Conservation (phyloP, 2,113 vertebrate species). For the Vombatus ursinus region DNA sequence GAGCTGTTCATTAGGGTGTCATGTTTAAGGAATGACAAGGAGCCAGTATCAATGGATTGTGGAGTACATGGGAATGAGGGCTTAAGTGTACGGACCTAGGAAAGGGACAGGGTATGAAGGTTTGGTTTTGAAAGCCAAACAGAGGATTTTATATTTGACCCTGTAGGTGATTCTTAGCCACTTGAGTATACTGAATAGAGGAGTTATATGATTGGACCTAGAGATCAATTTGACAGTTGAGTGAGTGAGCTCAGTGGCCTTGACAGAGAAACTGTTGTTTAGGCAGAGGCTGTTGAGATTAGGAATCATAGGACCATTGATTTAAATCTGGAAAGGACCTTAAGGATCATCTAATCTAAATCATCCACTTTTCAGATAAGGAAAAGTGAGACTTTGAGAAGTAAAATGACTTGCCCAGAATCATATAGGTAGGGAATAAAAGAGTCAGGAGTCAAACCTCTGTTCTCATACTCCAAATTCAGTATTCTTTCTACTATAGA, state of each 20-base stretch:
- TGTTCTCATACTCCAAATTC: neutral
- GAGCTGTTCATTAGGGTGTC: neutral
- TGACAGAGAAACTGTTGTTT: neutral
- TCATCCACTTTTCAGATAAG: neutral
- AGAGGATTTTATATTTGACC: neutral
- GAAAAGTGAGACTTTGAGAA: neutral
- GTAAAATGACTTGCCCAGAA: neutral
- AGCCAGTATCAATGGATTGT: neutral
- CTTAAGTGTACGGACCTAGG: neutral
- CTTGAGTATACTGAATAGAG: neutral
- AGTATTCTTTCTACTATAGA: neutral
- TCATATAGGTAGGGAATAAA: neutral
- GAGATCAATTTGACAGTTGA: neutral
- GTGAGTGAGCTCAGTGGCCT: neutral
- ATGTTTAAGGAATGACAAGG: neutral
- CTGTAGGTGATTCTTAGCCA: neutral
- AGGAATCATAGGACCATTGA: neutral
- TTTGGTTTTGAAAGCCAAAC: neutral
- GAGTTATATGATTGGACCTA: neutral
- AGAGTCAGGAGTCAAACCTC: neutral
- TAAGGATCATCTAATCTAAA: neutral
- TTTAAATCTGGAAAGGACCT: neutral
- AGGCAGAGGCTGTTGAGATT: neutral
- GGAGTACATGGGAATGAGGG: neutral
- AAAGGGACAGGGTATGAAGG: neutral